Base-by-base conservation (phyloP, 2,888 invertebrate genomes). In the Mongoloraphidia duomilia region DNA sequence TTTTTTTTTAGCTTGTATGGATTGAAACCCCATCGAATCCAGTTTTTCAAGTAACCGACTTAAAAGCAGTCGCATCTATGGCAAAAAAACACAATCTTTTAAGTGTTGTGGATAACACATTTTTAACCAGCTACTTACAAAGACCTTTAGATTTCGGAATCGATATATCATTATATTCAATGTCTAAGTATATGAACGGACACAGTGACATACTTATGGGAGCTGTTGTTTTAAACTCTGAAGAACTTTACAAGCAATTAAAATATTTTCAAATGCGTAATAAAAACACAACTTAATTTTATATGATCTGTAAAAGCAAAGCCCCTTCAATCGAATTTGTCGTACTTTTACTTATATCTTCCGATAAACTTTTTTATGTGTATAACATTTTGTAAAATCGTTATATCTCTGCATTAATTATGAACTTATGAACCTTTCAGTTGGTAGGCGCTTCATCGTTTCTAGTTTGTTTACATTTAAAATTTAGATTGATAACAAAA, bases 141-240 rank as follows among this genome's bases (percentile, higher is more conserved):
- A 74, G 80, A 50, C 94, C 94, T 1, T 66, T 95, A 49, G 77
- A 80, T 17, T 71, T 90, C 35, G 94, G 93, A 1, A 92, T 87
- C 2, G 92, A 95, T 63, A 70, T 92, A 46, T 83, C 82, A 4
- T 69, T 88, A 59, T 92, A 94, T 65, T 94, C 93, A 0, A 61
- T 92, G 47, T 91, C 92, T 0, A 94, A 95, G 66, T 95, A 93
- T 63, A 86, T 95, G 80, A 95, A 95, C 66, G 94, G 94, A 1
- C 94, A 95, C 65, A 81, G 88, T 1, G 94, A 95, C 68, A 84
- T 91, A 11, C 79, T 94, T 9, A 94, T 94, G 94, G 94, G 94
- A 6, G 83, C 85, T n/a, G 77, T 81, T 2, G 71, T 84, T 37
- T 74, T 82, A 4, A 88, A 79, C 56, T 73, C 77, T 55, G 79